Evolutionary conservation across 1,140 invertebrate genomes (phyloP).

Genomic region (Helicorthomorpha holstii): DNA sequence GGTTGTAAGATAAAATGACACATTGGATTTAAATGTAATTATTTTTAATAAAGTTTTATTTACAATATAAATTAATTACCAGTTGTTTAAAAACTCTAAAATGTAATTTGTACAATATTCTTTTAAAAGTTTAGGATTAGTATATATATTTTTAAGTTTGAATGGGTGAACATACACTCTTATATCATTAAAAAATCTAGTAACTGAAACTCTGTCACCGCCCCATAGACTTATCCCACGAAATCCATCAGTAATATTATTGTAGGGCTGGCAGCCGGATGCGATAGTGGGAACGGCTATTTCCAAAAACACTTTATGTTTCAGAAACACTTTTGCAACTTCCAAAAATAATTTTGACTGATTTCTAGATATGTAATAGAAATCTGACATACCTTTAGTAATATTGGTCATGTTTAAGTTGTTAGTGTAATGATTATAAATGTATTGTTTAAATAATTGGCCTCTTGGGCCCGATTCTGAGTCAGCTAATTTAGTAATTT

Average conservation of each 20-base stretch:
- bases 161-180: background rate
- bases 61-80: too few species aligned
- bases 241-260: background rate
- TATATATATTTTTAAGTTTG: too few species aligned
- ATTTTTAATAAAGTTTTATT: too few species aligned
- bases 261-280: background rate
- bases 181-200: background rate
- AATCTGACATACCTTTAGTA: background rate
- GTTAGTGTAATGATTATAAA: background rate
- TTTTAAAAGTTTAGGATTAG: too few species aligned
- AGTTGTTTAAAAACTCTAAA: too few species aligned
- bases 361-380: background rate
- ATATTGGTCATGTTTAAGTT: background rate
- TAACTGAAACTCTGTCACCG: background rate
- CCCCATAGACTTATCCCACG: background rate
- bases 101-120: too few species aligned
- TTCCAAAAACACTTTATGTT: background rate
- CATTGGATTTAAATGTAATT: too few species aligned
- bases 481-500: background rate
- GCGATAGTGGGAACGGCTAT: background rate
- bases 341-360: background rate
- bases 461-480: background rate
- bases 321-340: background rate
- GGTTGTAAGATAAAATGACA: too few species aligned
- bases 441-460: background rate